Conservation (phyloP, 2,113 vertebrate genomes). For the Lichenostomus cassidix region DNA sequence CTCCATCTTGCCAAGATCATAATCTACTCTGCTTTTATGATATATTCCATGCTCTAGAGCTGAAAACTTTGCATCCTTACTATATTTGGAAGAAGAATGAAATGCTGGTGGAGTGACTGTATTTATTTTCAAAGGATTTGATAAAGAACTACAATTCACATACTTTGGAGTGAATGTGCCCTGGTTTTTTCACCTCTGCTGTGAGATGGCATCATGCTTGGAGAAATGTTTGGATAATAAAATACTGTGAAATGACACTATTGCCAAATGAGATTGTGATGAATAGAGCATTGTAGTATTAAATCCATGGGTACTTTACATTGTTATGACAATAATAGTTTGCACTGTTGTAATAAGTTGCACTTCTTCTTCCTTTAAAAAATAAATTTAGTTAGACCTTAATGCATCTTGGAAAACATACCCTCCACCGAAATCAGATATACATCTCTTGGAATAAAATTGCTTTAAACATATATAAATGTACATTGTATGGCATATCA, state of each 20-base stretch:
- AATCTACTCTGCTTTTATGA: not conserved
- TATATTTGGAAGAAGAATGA: not conserved
- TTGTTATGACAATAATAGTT: slow-evolving; percentile 68
- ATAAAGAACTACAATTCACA: slow-evolving; percentile 28
- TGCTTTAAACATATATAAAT: slow-evolving; percentile 21
- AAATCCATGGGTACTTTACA: slow-evolving; percentile 56
- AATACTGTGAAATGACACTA: slow-evolving; percentile 37
- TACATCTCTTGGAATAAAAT: slow-evolving; percentile 20
- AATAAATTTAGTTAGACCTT: slow-evolving; percentile 33
- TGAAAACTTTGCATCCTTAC: not conserved
- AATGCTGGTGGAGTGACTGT: not conserved
- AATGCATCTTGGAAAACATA: slow-evolving; percentile 20
- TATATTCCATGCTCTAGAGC: not conserved
- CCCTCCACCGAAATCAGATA: slow-evolving; percentile 22
- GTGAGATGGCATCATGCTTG: slow-evolving; percentile 4
- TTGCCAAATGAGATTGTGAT: slow-evolving; percentile 66
- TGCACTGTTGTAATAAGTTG: slow-evolving; percentile 48
- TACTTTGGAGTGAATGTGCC: not conserved
- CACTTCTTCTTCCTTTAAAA: slow-evolving; percentile 42
- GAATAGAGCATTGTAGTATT: slow-evolving; percentile 51
- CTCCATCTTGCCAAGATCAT: not conserved
- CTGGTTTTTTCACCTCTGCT: slow-evolving; percentile 35
- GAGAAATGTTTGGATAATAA: slow-evolving; percentile 49
- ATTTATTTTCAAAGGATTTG: slow-evolving; percentile 31
- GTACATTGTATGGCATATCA: not conserved